Conservation (phyloP, 1,140 invertebrate species). For the Glomeris maerens region DNA sequence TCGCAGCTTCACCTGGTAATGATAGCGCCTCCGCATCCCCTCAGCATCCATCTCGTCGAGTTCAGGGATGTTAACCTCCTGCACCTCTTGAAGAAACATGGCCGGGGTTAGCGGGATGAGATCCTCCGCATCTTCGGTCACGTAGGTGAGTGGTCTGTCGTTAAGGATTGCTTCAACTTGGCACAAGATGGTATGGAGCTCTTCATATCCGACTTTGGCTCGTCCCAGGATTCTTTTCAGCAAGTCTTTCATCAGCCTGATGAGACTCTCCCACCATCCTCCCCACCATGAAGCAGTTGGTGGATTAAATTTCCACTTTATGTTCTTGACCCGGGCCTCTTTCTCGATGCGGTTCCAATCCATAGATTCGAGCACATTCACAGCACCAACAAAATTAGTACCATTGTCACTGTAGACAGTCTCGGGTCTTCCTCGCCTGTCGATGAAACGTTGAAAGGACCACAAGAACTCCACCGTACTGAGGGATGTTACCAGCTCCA, state of each 20-base stretch:
- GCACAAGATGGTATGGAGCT: conserved; percentile 13
- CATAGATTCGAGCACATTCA: conserved; percentile 1
- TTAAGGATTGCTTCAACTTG: conserved; percentile 24
- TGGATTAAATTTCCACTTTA: conserved; percentile 30
- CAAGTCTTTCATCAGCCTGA: conserved; percentile 23
- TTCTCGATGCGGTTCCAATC: background rate
- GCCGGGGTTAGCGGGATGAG: conserved; percentile 19
- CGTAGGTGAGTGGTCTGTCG: conserved; percentile 22
- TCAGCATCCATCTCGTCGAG: no score
- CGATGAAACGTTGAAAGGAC: conserved; percentile 21
- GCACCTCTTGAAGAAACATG: conserved; percentile 19
- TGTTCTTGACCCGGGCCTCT: conserved; percentile 13
- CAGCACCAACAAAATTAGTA: conserved; percentile 22
- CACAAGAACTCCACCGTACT: conserved; percentile 21
- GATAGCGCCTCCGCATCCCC: background rate
- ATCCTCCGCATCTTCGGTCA: conserved; percentile 21
- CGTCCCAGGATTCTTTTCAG: conserved; percentile 12
- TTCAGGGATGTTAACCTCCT: conserved; percentile 3
- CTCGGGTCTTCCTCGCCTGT: conserved; percentile 18
- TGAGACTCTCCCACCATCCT: conserved; percentile 26
- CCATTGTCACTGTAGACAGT: conserved; percentile 24
- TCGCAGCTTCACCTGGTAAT: background rate
- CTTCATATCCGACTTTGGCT: background rate
- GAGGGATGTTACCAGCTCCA: conserved; percentile 22
- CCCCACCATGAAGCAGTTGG: conserved; percentile 26